Base-by-base conservation (phyloP, 2,888 invertebrate species). In the Amiota minor region DNA sequence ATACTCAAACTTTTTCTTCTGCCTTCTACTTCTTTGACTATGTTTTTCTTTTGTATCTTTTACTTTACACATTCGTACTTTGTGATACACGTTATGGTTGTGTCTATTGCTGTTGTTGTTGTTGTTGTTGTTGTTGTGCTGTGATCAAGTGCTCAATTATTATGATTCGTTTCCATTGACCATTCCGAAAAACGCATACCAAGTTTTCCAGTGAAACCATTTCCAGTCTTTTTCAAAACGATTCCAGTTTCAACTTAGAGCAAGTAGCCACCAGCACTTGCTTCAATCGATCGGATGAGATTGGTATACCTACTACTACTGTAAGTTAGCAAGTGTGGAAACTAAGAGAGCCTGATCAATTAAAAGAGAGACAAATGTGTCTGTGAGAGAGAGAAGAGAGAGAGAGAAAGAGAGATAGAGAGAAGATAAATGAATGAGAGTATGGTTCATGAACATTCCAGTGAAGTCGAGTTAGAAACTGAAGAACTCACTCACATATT, bases 171-270 rank as follows among this genome's bases (percentile, higher is more conserved):
- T 87, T 86, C 85, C 87, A 85, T 81, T 84, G 85, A 85, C 83
- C 82, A 84, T 84, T 87, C 85, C 84, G 85, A 86, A 84, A 84
- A 83, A 78, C 77, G 79, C 84, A 85, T 85, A 81, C 84, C 86
- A 80, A 79, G 74, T 79, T 76, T 85, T 86, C 84, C 86, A 85
- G 86, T 86, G 81, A 86, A 85, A 85, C 86, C 86, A 86, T 81
- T 86, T 85, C 86, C 84, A 85, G 81, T 82, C 79, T 82, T 53
- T 16, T 46, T 35, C 46, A 45, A n/a, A 18, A 59, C 10, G 16
- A 16, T 59, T 18, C 18, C 59, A 59, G 68, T 53, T 70, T 84
- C 81, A 82, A 83, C 81, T 65, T 86, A 82, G 84, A 83, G 84
- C 82, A 75, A 67, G 55, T 71, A 69, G 74, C 47, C 47, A 65